Base-by-base conservation (phyloP, 2,113 vertebrate genomes). In the Grus americana region DNA sequence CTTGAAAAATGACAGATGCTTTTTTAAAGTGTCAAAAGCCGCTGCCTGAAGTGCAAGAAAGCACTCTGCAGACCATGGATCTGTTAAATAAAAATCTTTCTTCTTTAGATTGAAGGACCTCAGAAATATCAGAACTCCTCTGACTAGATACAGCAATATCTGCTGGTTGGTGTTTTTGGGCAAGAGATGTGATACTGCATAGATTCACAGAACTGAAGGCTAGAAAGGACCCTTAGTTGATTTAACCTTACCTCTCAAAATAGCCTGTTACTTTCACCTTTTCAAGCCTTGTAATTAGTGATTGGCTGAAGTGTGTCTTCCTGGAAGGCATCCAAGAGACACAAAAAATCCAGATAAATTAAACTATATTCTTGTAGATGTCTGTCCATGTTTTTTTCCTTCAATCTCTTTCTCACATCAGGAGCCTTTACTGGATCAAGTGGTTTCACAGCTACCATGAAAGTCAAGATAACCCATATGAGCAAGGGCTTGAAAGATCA, bases 1-100 rank as follows among this genome's bases (percentile, higher is more conserved):
- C 79, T 81, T 93, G 93, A 94, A 88, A 92, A 94, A 75, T 81
- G 72, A 84, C 95, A 94, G 92, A 78, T 74, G 75, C 61, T 86
- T 67, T 71, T 96, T 61, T 63, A 36, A 85, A 86, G 83, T 61
- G 88, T 89, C 79, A 89, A 83, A 91, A 96, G 72, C 54, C 88
- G 63, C 79, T 78, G 78, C 68, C 79, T 68, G 82, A 80, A 91
- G 65, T 2, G 3, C 34, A 79, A 47, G 65, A 61, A 83, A 86
- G 59, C 21, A 13, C 59, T 90, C 59, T 71, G 71, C 90, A 83
- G 90, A 55, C 38, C 50, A 32, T 0, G 1, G 55, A 36, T 91
- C 61, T 92, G 57, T 32, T 57, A 46, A 47, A 50, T 30, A 46
- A 78, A 93, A 36, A 9, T 49, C 49, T 71, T 80, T 46, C 42